Evolutionary conservation across 1,140 invertebrate genomes (phyloP), one percentile per base, ranked within the genome.

Genomic region (Drosophila tristis): DNA sequence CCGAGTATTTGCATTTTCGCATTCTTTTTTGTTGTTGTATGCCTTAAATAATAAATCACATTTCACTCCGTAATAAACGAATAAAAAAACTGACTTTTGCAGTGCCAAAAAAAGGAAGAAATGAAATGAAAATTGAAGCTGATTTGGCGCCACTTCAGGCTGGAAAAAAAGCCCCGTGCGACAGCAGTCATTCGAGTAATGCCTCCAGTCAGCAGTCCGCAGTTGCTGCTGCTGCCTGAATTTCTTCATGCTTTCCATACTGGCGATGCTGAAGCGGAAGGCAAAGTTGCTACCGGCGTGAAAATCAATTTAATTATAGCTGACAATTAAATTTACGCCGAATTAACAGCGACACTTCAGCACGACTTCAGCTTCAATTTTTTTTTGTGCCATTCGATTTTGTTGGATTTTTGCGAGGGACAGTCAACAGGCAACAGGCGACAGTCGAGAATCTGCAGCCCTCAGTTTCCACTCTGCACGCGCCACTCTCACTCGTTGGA

Each of bases 241-340:
- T 39, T 39, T 39, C 42, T 31, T 39, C 13, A 4, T 39, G 35
- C 35, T 4, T 0, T 35, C 9, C 3, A 20, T 11, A 2, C 9
- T 11, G 31, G 9, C 35, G 31, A 35, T 35, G 31, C 3, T 8
- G 31, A 11, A 4, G 35, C 35, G 11, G 35, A 39, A 39, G 35
- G 11, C 11, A 11, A 39, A 39, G 35, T 39, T 56, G 61, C 78
- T 66, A 72, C 74, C 68, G 78, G 71, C 50, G 72, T 51, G 85
- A 81, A 86, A 90, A 90, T 90, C 86, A 90, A 90, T 90, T 90
- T 90, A 90, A 90, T 90, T 90, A 89, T 80, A 90, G 86, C 81
- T 73, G 87, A 90, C 87, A 90, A 90, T 90, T 90, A 90, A 90
- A 90, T 90, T 90, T 90, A 86, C 84, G 84, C 71, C 73, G 76